Base-by-base conservation (phyloP, 2,888 invertebrate genomes). In the Uropetala carovei region DNA sequence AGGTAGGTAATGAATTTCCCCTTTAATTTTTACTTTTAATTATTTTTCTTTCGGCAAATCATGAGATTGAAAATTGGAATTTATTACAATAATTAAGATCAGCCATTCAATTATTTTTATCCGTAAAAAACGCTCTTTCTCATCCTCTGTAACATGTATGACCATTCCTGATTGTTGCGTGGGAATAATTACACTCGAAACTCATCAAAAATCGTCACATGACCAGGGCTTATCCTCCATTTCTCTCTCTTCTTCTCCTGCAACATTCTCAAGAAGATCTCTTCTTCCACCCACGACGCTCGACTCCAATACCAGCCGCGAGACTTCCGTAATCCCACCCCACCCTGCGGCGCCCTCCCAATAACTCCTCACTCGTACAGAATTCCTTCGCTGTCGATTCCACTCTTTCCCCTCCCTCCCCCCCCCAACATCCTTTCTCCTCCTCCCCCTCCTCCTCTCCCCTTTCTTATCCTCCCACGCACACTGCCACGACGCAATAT, bases 361-460 rank as follows among this genome's bases (percentile, higher is more conserved):
- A 86, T 64, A 89, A 89, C 43, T 89, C 43, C 43, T 60, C 86
- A 10, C 60, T n/a, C 7, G 11, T 5, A 56, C 60, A 68, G 60
- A 43, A 89, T 89, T 68, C 89, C 89, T 57, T 43, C 43, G 16
- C 43, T 89, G 68, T 89, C 89, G 89, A 89, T 89, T 27, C 89
- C 89, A 89, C 43, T n/a, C 64, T 64, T 13, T 16, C 13, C 27
- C 89, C 85, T 82, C 82, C 82, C 57, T n/a, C n/a, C n/a, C n/a
- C n/a, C n/a, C n/a, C n/a, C 75, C 75, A 9, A 56, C 14, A 18
- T 18, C 30, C 27, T 27, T 57, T 18, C n/a, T 10, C n/a, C 43
- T 83, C 30, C 13, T 60, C n/a, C 13, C 13, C 27, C 82, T 10
- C 16, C 18, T 14, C 83, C 83, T 8, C n/a, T 16, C 57, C 56